phyloP scores from a whole-genome alignment of 2,113 vertebrate species.

The Mobula hypostoma region DNA sequence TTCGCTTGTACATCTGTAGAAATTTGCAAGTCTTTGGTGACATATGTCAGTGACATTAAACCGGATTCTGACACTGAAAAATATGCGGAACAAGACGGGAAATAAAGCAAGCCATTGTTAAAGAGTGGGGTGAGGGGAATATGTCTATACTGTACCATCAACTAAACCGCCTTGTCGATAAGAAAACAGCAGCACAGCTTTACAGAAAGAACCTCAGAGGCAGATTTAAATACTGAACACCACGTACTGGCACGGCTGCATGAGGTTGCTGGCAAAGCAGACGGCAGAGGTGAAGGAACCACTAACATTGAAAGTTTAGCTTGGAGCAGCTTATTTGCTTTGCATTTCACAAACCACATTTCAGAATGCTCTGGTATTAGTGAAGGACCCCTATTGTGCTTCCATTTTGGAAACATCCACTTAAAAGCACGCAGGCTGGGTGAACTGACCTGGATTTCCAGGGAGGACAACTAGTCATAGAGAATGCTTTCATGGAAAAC shows the following conservation, averaged over 20 bases:
- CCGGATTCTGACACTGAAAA: too few species aligned
- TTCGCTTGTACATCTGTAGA: too few species aligned
- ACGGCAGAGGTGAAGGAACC: background rate
- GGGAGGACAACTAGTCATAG: background rate
- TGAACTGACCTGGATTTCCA: background rate
- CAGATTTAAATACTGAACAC: background rate
- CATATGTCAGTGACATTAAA: too few species aligned
- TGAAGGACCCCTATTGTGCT: constrained; percentile 16
- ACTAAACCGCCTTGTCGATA: background rate
- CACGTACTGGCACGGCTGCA: background rate
- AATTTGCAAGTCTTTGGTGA: too few species aligned
- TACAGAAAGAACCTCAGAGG: background rate
- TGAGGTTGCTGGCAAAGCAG: constrained; percentile 5
- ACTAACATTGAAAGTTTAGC: constrained; percentile 10
- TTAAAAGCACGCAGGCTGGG: background rate
- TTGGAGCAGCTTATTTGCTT: constrained; percentile 12
- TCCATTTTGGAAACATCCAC: background rate
- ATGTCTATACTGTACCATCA: background rate
- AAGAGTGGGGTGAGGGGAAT: background rate
- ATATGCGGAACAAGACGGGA: background rate
- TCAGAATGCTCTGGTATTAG: background rate
- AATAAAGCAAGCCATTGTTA: background rate
- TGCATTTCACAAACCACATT: background rate
- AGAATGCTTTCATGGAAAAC: background rate
- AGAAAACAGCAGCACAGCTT: background rate